These are phyloP conservation scores for Lordiphosa fenestrarum DNA, from an alignment of 2,888 invertebrate species.

Conservation along the genomic window DNA sequence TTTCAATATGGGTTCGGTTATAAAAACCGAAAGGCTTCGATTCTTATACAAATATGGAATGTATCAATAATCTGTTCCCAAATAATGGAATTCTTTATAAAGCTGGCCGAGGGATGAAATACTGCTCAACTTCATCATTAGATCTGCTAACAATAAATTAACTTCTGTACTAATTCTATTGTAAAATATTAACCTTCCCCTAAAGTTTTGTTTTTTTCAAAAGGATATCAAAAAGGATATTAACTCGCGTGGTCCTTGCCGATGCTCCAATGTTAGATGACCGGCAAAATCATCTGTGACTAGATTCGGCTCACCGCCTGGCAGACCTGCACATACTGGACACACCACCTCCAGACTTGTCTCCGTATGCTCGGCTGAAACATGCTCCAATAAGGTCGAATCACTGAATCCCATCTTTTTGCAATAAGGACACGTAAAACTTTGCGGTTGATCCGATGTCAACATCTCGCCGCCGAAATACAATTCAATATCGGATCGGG, in stretches of 20 bases:
- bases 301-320: constrained; percentile 98
- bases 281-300: constrained; percentile 99
- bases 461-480: constrained; percentile 97
- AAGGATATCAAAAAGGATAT: constrained; percentile 93
- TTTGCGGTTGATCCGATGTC: constrained; percentile 94
- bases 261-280: constrained; percentile 96
- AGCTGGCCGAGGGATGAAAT: too few species aligned
- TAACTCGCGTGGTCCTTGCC: constrained; percentile 92
- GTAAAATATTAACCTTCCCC: background rate
- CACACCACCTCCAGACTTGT: constrained; percentile 97
- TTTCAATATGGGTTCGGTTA: too few species aligned
- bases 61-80: too few species aligned
- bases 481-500: constrained; percentile 96
- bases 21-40: too few species aligned
- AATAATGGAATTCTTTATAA: too few species aligned
- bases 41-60: too few species aligned
- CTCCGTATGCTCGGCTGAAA: constrained; percentile 94
- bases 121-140: too few species aligned
- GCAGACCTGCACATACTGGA: constrained; percentile 97
- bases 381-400: constrained; percentile 93
- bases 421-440: constrained; percentile 99
- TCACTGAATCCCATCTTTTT: constrained; percentile 98
- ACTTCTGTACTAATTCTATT: background rate
- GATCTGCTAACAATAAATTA: too few species aligned
- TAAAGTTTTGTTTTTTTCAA: constrained; percentile 67